Conservation (phyloP, 2,888 invertebrate species). For the Steinernema carpocapsae region DNA sequence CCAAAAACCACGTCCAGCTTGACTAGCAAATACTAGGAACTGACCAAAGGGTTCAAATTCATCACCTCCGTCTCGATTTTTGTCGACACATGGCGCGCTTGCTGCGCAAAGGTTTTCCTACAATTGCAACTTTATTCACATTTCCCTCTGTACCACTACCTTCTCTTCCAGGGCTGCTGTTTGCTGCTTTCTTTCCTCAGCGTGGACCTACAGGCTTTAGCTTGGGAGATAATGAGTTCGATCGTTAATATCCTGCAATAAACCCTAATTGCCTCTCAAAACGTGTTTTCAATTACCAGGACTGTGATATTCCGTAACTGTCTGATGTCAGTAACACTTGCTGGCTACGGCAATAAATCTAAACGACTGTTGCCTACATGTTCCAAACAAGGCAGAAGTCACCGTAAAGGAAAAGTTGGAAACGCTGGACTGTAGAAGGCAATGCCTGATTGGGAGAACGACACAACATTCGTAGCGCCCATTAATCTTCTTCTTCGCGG, state of each 20-base stretch:
- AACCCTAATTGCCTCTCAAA: background rate
- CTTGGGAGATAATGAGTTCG: background rate
- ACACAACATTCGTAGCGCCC: conserved; percentile 16
- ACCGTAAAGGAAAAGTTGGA: conserved; percentile 26
- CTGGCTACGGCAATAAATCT: background rate
- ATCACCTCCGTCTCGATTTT: background rate
- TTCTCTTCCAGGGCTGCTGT: conserved; percentile 13
- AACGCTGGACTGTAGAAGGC: background rate
- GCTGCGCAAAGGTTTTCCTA: background rate
- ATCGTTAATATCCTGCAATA: background rate
- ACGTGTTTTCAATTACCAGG: background rate
- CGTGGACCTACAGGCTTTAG: background rate
- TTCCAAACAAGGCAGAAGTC: background rate
- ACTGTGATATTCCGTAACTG: conserved; percentile 20
- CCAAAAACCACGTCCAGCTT: background rate
- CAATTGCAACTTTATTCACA: background rate
- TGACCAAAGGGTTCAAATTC: background rate
- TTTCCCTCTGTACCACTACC: background rate
- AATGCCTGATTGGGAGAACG: conserved; percentile 13
- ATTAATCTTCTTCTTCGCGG: conserved; percentile 15
- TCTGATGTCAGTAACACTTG: background rate
- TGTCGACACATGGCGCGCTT: background rate
- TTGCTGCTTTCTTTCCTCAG: conserved; percentile 30
- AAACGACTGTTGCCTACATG: background rate
- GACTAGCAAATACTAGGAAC: background rate